These are phyloP conservation scores for Passer domesticus DNA, from an alignment of 2,113 vertebrate species.

Conservation along the genomic window DNA sequence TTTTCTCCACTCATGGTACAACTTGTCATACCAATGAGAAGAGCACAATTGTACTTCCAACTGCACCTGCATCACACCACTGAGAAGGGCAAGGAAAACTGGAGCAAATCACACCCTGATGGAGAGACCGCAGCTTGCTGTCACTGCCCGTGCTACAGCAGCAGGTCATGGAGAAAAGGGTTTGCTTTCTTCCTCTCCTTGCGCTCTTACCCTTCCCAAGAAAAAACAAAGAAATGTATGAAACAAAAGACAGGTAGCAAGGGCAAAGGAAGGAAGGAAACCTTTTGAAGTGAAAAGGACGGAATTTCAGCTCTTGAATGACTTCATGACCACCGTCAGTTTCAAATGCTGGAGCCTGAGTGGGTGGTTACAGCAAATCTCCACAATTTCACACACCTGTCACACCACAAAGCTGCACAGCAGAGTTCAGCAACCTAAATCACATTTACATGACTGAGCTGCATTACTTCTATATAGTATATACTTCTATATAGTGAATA, in stretches of 20 bases:
- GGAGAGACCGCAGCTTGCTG: rapidly evolving
- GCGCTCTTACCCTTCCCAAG: background rate
- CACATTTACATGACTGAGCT: background rate
- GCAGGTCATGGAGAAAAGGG: rapidly evolving
- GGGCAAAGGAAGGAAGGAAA: background rate
- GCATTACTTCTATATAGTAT: background rate
- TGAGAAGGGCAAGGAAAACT: background rate
- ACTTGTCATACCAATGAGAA: background rate
- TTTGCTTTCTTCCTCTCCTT: background rate
- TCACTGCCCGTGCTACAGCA: background rate
- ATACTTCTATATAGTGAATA: conserved; percentile 30
- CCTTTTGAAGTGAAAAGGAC: background rate
- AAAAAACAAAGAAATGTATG: background rate
- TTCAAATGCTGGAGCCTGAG: background rate
- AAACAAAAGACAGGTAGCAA: background rate
- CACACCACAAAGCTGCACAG: conserved; percentile 17
- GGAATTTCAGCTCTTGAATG: conserved; percentile 33
- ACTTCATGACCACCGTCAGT: background rate
- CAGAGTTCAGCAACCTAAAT: background rate
- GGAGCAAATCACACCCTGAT: background rate
- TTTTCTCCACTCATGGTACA: background rate
- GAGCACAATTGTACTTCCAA: background rate
- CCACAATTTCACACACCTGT: conserved; percentile 6
- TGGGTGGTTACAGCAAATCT: conserved; percentile 1
- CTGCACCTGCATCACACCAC: background rate